Conservation (phyloP, 37 sponge, comb jelly and placozoan species). For the Axinella damicornis region DNA sequence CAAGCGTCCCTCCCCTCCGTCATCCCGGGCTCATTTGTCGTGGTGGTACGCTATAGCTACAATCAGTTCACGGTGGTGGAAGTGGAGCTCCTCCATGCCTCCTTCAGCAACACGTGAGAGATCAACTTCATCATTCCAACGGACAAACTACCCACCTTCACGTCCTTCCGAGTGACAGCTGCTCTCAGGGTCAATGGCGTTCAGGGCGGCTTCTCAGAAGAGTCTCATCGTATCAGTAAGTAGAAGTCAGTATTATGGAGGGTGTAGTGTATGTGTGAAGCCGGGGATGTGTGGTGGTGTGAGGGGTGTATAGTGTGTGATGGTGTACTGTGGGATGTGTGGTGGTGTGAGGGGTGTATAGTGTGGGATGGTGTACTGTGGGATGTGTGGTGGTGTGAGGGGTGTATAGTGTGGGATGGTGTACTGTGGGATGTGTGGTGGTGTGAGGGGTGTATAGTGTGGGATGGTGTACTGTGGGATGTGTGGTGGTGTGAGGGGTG, state of each 20-base stretch:
- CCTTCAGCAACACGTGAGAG: constrained; percentile 12
- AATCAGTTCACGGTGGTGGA: not conserved
- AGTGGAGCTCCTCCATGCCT: not conserved
- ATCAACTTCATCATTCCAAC: not conserved
- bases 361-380: not conserved
- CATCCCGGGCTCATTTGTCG: constrained; percentile 6
- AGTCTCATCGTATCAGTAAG: constrained; percentile 31
- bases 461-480: no score
- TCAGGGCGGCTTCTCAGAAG: not conserved
- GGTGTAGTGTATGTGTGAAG: no score
- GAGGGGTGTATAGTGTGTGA: not conserved
- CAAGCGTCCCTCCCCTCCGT: constrained; percentile 9
- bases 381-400: no score
- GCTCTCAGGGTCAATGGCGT: not conserved
- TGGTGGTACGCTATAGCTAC: not conserved
- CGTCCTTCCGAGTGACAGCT: constrained; percentile 8
- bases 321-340: no score
- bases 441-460: not conserved
- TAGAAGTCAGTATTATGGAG: no score
- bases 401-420: no score
- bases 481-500: no score
- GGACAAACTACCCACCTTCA: constrained; percentile 21
- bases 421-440: no score
- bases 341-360: no score
- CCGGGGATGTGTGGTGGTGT: not conserved